Conservation (phyloP, 2,888 invertebrate genomes). For the Drosophila siamana region DNA sequence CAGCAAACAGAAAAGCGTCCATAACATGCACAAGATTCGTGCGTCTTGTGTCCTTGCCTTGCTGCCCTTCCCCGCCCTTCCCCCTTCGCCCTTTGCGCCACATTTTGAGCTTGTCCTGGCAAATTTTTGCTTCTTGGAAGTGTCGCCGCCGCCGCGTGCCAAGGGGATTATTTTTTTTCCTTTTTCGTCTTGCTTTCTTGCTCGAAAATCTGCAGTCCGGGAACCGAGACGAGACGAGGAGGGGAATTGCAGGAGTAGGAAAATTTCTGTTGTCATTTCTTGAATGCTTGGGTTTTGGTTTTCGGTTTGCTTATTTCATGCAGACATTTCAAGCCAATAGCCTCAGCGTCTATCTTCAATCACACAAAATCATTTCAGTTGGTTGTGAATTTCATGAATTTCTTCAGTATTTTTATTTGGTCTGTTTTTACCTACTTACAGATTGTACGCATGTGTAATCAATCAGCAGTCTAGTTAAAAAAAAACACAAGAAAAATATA, state of each 20-base stretch:
- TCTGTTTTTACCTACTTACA: conserved; percentile 11
- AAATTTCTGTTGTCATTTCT: conserved; percentile 77
- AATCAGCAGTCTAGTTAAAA: conserved; percentile 9
- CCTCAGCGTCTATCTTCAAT: conserved; percentile 24
- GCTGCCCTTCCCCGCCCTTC: background rate
- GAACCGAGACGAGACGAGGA: too few relatives aligned
- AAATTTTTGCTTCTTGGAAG: conserved; percentile 72
- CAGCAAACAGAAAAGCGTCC: conserved; percentile 47
- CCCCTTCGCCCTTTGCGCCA: too few relatives aligned
- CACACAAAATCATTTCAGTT: conserved; percentile 17
- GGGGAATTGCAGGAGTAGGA: conserved; percentile 2
- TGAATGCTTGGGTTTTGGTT: conserved; percentile 66
- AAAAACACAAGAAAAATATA: background rate
- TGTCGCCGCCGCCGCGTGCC: conserved; percentile 77
- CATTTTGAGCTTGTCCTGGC: conserved; percentile 28
- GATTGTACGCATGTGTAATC: conserved; percentile 16
- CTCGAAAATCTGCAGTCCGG: conserved; percentile 59
- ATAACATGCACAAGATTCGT: conserved; percentile 61
- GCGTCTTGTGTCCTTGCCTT: conserved; percentile 45
- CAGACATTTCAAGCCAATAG: conserved; percentile 48
- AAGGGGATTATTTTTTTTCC: conserved; percentile 60
- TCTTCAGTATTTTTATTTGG: background rate
- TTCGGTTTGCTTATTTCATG: conserved; percentile 22
- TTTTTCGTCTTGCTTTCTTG: conserved; percentile 11
- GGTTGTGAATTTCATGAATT: conserved; percentile 5